Evolutionary conservation across 2,797 vertebrate genomes (phyloP), one percentile per base, ranked within the genome.

Genomic region (Malurus leucopterus): DNA sequence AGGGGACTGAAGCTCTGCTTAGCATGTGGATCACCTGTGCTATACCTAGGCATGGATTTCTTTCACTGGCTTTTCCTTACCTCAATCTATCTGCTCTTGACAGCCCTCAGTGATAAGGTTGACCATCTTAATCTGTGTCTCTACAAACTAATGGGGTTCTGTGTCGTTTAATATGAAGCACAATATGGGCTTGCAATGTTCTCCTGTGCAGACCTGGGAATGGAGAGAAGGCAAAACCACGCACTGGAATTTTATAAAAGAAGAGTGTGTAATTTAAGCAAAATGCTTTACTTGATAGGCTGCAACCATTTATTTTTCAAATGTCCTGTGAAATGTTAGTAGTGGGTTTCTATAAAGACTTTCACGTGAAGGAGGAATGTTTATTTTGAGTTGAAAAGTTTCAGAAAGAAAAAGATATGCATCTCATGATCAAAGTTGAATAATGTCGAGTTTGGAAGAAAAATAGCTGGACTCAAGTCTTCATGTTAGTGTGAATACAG

Each of bases 321-420:
- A 54, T 4, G 4, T 59, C 40, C 68, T 84, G 47, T 79, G 74
- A 67, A 72, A 79, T 34, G 43, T 44, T 79, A 79, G 61, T 38
- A 54, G 68, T 38, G 61, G 36, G 50, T 90, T 91, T 79, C 68
- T 58, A 15, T 14, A 44, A 61, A 77, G 83, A 47, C 1, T 4
- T 61, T 77, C 64, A 72, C 79, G 78, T 54, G 71, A 79, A 58
- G 70, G n/a, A 73, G 47, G 74, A 84, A 79, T 90, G 58, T 71
- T 92, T 91, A n/a, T 88, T 90, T 93, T 51, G 74, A 68, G 57
- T 36, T 27, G 9, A 54, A 57, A 91, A 79, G 26, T 58, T 93
- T 76, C 59, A 71, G 78, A 70, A 73, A 73, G 68, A 47, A 82
- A 86, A 69, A 22, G 4, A 40, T 77, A 44, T 8, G 62, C 11